phyloP scores from a whole-genome alignment of 2,797 vertebrate species.

The Acanthurus lineatus region DNA sequence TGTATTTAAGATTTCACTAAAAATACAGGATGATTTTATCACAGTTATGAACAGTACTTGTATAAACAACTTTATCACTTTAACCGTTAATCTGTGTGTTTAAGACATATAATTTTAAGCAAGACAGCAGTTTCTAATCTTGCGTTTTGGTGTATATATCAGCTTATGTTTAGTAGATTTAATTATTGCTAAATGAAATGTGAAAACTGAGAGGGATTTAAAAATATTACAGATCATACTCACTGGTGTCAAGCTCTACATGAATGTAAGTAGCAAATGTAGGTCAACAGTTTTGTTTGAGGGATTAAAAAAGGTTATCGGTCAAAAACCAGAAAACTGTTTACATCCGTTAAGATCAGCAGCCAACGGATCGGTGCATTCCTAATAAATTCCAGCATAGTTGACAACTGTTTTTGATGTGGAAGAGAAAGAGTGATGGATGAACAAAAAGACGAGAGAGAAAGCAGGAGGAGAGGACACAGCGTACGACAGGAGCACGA shows the following conservation, averaged over 20 bases:
- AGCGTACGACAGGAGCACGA: conserved; percentile 5
- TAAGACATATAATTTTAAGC: background rate
- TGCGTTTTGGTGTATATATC: background rate
- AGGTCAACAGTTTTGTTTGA: background rate
- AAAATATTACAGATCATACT: background rate
- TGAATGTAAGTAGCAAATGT: background rate
- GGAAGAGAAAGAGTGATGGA: conserved; percentile 9
- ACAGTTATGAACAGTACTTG: background rate
- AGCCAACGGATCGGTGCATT: background rate
- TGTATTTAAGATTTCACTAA: background rate
- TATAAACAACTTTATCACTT: background rate
- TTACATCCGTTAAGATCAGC: background rate
- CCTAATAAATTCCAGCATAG: background rate
- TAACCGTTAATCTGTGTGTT: too few relatives aligned
- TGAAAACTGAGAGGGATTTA: too few relatives aligned
- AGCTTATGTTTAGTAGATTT: too few relatives aligned
- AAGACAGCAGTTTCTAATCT: background rate
- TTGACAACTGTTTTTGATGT: conserved; percentile 2
- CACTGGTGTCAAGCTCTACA: background rate
- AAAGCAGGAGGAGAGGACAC: conserved; percentile 14
- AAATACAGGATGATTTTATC: background rate
- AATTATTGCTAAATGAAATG: too few relatives aligned
- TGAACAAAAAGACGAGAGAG: conserved; percentile 31
- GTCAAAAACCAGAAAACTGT: background rate
- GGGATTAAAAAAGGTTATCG: background rate